Evolutionary conservation across 2,888 invertebrate genomes (phyloP).

Genomic region (Pseudolycoriella hygida): DNA sequence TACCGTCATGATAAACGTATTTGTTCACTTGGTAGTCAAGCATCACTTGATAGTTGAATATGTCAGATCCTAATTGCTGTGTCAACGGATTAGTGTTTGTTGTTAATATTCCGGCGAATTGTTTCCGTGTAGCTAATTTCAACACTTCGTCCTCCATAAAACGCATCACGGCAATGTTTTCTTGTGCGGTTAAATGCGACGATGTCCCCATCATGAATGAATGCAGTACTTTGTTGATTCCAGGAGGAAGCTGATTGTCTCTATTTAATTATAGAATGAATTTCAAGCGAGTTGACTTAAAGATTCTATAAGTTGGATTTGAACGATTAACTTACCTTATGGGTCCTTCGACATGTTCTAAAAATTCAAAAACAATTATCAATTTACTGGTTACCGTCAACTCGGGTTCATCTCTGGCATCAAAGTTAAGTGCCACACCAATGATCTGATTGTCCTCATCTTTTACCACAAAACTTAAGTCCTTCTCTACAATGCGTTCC

Average conservation of each 20-base stretch:
- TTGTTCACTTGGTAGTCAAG: slow-evolving; percentile 67
- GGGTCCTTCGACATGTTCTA: slow-evolving; percentile 59
- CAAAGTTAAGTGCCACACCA: slow-evolving; percentile 64
- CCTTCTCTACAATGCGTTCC: slow-evolving; percentile 45
- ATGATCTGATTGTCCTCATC: slow-evolving; percentile 35
- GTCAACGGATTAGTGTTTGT: slow-evolving; percentile 81
- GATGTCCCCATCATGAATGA: slow-evolving; percentile 80
- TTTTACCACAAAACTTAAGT: slow-evolving; percentile 55
- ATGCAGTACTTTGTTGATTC: slow-evolving; percentile 53
- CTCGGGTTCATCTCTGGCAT: slow-evolving; percentile 63
- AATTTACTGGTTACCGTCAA: slow-evolving; percentile 47
- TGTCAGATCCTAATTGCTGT: slow-evolving; percentile 68
- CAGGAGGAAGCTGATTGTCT: slow-evolving; percentile 40
- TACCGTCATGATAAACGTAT: slow-evolving; percentile 52
- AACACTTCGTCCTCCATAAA: slow-evolving; percentile 62
- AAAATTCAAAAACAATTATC: slow-evolving; percentile 54
- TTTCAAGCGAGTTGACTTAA: too few relatives aligned
- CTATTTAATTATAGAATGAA: slow-evolving; percentile 18
- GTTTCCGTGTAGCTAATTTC: slow-evolving; percentile 40
- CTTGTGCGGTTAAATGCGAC: slow-evolving; percentile 41
- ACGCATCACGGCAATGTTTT: slow-evolving; percentile 63
- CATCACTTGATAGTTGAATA: slow-evolving; percentile 60
- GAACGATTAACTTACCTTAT: slow-evolving; percentile 32
- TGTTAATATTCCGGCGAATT: slow-evolving; percentile 62
- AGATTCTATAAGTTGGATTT: slow-evolving; percentile 11